Percentiles rank a stretch among this genome's conserved stretches.
These are phyloP conservation scores for Dromococcyx pavoninus DNA, from an alignment of 2,797 vertebrate genomes.

Conservation along the genomic window DNA sequence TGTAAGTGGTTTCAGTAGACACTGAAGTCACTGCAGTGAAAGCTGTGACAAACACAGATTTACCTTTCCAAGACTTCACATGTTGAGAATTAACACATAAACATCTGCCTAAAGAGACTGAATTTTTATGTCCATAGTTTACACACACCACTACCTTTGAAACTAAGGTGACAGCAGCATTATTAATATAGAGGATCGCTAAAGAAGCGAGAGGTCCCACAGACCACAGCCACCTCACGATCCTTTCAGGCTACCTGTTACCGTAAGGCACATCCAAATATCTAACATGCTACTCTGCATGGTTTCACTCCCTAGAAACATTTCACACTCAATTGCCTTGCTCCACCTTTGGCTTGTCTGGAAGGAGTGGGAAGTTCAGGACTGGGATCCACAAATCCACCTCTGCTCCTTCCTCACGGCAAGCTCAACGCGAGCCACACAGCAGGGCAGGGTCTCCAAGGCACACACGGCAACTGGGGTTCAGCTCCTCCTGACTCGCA, in stretches of 20 bases:
- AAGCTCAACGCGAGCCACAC: accelerated
- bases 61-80: not conserved
- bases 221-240: not conserved
- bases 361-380: not conserved
- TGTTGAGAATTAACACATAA: not conserved
- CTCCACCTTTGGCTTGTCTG: not conserved
- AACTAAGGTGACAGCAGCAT: not conserved
- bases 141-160: not conserved
- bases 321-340: not conserved
- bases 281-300: accelerated
- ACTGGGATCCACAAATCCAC: not conserved
- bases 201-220: not conserved
- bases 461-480: accelerated
- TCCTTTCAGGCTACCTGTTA: not conserved
- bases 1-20: not conserved
- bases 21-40: conserved; percentile 3
- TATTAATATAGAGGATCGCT: not conserved
- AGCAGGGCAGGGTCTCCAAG: accelerated
- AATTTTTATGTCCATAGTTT: not conserved
- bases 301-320: not conserved
- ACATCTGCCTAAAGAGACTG: not conserved
- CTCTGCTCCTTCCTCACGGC: not conserved
- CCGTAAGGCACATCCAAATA: accelerated
- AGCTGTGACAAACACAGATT: conserved; percentile 38
- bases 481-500: not conserved